phyloP scores from a whole-genome alignment of 2,797 vertebrate genomes.

The Florisuga fusca region DNA sequence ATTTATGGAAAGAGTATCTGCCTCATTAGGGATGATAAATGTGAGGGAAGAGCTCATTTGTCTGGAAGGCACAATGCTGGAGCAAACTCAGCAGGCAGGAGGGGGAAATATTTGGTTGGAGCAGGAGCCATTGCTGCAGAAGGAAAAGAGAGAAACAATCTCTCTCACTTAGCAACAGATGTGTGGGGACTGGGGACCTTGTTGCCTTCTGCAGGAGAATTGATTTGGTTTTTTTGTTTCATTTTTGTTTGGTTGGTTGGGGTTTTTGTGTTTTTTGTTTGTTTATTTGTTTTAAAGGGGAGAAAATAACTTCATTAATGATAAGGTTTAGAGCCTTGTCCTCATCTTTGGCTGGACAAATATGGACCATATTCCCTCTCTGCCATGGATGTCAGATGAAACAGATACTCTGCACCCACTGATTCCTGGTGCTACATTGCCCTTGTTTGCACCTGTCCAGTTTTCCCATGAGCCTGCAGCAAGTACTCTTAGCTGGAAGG shows the following conservation, averaged over 20 bases:
- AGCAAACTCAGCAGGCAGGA: background rate
- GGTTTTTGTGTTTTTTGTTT: no score
- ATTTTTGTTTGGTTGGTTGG: no score
- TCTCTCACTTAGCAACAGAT: background rate
- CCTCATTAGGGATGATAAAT: slow-evolving; percentile 24
- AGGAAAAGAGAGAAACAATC: background rate
- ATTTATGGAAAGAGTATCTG: background rate
- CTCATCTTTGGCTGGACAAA: background rate
- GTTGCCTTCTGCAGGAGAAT: background rate
- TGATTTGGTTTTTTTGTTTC: no score
- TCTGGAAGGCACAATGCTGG: background rate
- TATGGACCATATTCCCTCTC: background rate
- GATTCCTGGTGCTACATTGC: background rate
- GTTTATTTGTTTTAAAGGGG: no score
- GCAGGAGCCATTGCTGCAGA: background rate
- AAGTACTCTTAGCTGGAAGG: background rate
- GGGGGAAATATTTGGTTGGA: background rate
- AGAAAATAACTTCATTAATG: background rate
- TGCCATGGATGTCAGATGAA: background rate
- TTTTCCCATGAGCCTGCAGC: background rate
- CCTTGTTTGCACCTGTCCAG: background rate
- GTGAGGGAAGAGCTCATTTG: slow-evolving; percentile 4
- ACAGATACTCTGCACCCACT: background rate
- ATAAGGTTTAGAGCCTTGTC: background rate
- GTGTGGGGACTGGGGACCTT: background rate